Evolutionary conservation across 2,797 vertebrate genomes (phyloP).

Genomic region (Propithecus deckenii): DNA sequence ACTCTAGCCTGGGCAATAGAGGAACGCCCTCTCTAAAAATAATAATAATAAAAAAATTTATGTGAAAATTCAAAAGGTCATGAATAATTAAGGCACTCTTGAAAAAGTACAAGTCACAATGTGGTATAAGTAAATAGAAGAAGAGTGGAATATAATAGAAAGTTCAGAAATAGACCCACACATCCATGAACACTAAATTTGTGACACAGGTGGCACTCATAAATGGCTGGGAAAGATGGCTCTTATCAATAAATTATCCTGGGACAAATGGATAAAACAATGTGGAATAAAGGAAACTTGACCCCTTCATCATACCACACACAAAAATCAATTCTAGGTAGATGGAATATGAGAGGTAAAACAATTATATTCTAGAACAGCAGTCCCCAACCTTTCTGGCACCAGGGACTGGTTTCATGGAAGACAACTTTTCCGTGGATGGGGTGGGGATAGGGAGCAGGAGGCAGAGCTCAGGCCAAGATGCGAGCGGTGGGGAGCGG

Average conservation of each 20-base stretch:
- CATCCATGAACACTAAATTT: background rate
- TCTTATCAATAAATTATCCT: background rate
- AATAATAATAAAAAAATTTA: background rate
- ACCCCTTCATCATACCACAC: background rate
- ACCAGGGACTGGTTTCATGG: too few species aligned
- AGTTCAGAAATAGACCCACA: background rate
- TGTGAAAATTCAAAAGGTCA: background rate
- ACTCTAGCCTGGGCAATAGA: too few species aligned
- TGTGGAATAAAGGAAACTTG: background rate
- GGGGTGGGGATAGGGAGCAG: too few species aligned
- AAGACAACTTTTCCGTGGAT: too few species aligned
- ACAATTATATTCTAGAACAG: background rate
- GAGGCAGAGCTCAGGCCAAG: too few species aligned
- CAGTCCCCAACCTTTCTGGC: too few species aligned
- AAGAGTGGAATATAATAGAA: background rate
- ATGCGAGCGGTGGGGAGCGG: too few species aligned
- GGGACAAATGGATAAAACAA: background rate
- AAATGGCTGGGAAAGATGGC: background rate
- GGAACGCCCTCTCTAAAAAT: too few species aligned
- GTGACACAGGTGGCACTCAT: background rate
- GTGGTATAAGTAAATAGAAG: background rate
- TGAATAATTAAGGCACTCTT: background rate
- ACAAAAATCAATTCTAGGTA: background rate
- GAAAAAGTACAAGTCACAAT: background rate
- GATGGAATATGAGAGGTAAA: background rate